phyloP scores from a whole-genome alignment of 2,113 vertebrate species.

The Daubentonia madagascariensis region DNA sequence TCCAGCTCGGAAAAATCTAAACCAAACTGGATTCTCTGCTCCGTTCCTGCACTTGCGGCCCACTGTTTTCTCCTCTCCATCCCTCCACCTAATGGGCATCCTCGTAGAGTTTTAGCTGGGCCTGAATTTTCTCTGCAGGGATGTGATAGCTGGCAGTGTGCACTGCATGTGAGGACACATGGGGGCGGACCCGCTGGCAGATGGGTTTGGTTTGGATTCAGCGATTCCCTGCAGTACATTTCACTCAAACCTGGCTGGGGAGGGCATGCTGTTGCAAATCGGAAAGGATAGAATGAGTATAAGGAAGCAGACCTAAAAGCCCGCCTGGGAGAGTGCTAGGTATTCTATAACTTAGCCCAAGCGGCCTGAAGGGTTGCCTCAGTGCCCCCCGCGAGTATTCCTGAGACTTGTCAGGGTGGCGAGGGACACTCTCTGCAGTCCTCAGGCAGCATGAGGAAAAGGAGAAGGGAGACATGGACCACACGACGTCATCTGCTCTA shows the following conservation, averaged over 20 bases:
- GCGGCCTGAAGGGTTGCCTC: fast-evolving
- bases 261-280: fast-evolving
- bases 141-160: fast-evolving
- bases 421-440: fast-evolving
- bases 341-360: fast-evolving
- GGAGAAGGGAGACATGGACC: neutral
- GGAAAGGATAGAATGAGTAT: fast-evolving
- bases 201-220: fast-evolving
- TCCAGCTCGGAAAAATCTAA: neutral
- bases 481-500: fast-evolving
- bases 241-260: fast-evolving
- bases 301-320: fast-evolving
- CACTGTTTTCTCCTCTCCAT: fast-evolving
- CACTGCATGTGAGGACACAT: fast-evolving
- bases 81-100: neutral
- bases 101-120: fast-evolving
- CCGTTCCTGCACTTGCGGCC: fast-evolving
- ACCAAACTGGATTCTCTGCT: no score
- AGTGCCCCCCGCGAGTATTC: fast-evolving
- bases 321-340: neutral
- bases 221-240: fast-evolving
- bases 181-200: fast-evolving
- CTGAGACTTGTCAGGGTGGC: neutral
- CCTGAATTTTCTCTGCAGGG: neutral
- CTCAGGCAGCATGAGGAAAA: neutral